Evolutionary conservation across 2,797 vertebrate species (phyloP).

Genomic region (Margarornis squamiger): DNA sequence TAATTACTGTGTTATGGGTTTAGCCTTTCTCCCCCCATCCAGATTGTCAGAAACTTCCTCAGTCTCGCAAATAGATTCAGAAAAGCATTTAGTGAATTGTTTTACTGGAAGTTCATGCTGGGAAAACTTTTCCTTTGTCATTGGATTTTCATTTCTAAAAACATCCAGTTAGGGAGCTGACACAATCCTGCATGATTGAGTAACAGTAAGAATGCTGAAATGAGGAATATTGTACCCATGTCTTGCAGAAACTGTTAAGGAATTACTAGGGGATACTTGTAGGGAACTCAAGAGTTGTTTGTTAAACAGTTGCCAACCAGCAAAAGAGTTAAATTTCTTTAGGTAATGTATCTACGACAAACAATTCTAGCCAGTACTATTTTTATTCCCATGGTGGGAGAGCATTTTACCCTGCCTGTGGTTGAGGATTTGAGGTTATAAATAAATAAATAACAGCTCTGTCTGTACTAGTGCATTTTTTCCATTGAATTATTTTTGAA

Average conservation of each 20-base stretch:
- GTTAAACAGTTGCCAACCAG: not conserved
- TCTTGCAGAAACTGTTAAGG: not conserved
- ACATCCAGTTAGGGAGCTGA: not conserved
- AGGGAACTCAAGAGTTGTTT: not conserved
- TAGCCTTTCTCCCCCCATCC: not conserved
- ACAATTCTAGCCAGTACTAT: conserved; percentile 7
- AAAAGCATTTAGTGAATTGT: not conserved
- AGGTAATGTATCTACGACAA: conserved; percentile 41
- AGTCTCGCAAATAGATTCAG: not conserved
- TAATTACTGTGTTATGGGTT: not conserved
- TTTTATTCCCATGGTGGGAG: conserved; percentile 23
- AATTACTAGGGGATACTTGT: not conserved
- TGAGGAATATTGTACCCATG: not conserved
- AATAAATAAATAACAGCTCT: conserved; percentile 52
- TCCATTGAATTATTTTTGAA: conserved; percentile 63
- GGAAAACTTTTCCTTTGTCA: not conserved
- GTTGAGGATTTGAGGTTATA: conserved; percentile 56
- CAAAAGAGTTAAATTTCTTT: conserved; percentile 1
- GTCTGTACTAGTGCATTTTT: conserved; percentile 53
- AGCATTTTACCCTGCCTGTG: conserved; percentile 33
- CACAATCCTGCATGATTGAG: not conserved
- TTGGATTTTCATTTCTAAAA: conserved; percentile 10
- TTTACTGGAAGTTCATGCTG: conserved; percentile 6
- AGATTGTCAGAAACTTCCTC: not conserved
- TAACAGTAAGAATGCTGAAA: not conserved